These are phyloP conservation scores for Chelmon rostratus DNA, from an alignment of 2,797 vertebrate genomes.

Conservation along the genomic window DNA sequence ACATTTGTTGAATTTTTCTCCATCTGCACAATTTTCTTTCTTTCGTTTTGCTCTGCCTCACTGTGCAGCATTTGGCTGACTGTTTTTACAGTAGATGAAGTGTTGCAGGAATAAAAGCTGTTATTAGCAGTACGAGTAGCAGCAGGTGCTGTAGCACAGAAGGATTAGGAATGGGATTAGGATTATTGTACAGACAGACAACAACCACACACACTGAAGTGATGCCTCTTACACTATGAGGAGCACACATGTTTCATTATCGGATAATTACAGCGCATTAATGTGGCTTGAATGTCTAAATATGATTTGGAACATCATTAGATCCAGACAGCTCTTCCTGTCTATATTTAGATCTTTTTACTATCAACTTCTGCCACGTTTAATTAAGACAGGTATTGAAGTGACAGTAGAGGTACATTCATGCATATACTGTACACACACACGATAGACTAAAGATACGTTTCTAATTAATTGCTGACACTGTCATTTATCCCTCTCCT, in stretches of 20 bases:
- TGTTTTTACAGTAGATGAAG: neutral
- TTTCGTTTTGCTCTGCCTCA: neutral
- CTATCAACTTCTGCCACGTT: constrained; percentile 65
- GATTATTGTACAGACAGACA: constrained; percentile 56
- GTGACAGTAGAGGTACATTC: constrained; percentile 49
- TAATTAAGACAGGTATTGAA: constrained; percentile 76
- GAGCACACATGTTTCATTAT: constrained; percentile 74
- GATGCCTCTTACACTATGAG: constrained; percentile 47
- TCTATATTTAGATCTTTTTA: constrained; percentile 60
- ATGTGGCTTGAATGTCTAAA: constrained; percentile 63
- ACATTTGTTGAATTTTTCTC: neutral
- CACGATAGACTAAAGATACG: constrained; percentile 69
- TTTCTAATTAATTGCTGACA: constrained; percentile 81
- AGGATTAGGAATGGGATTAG: constrained; percentile 62
- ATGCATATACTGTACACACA: neutral
- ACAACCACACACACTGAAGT: constrained; percentile 30
- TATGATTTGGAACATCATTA: constrained; percentile 61
- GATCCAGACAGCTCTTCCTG: constrained; percentile 27
- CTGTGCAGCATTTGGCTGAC: neutral
- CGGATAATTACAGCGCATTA: constrained; percentile 76
- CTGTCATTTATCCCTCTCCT: constrained; percentile 81
- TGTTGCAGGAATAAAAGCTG: neutral
- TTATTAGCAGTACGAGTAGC: constrained; percentile 2
- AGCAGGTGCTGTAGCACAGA: constrained; percentile 34
- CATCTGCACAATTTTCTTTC: neutral